These are phyloP conservation scores for Propithecus coquereli DNA, from an alignment of 2,113 vertebrate genomes.

Conservation along the genomic window DNA sequence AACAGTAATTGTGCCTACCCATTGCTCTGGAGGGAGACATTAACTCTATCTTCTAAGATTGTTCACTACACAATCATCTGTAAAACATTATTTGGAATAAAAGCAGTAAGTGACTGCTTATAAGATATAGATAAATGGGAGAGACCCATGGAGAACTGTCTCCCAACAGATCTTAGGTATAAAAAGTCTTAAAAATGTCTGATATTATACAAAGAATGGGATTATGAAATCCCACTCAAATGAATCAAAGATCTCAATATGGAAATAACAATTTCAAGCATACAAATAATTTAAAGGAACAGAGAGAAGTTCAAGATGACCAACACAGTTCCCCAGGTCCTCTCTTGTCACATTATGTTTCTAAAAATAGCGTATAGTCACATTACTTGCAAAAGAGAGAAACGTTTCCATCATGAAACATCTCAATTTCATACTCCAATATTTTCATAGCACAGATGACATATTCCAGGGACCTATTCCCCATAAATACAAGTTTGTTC, in stretches of 20 bases:
- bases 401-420: background rate
- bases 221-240: background rate
- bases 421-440: background rate
- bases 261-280: background rate
- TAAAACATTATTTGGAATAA: background rate
- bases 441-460: background rate
- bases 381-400: background rate
- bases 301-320: background rate
- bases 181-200: background rate
- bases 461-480: background rate
- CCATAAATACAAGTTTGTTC: background rate
- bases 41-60: background rate
- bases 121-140: background rate
- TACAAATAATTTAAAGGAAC: background rate
- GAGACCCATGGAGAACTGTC: background rate
- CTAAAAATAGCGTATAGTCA: background rate
- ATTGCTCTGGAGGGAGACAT: background rate
- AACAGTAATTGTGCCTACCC: background rate
- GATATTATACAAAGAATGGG: background rate
- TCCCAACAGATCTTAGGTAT: background rate
- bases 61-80: background rate
- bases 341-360: background rate
- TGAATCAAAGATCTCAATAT: background rate
- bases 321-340: background rate
- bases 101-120: background rate